These are phyloP conservation scores for Drosophila chauvacae DNA, from an alignment of 1,140 invertebrate species.

Conservation along the genomic window DNA sequence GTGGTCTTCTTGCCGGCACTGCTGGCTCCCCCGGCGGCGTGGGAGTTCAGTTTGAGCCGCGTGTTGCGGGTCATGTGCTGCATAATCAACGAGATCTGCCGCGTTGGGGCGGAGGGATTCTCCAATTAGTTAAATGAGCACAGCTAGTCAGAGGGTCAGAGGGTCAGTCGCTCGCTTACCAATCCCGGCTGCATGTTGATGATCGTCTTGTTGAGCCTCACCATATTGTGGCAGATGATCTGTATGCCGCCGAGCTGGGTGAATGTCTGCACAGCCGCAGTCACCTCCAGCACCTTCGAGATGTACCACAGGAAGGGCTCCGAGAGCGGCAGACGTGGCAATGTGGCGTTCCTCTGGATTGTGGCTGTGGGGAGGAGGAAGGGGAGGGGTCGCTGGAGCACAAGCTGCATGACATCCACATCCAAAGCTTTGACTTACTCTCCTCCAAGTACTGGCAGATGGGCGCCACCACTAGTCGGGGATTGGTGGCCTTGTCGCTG, in stretches of 20 bases:
- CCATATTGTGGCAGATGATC: constrained; percentile 87
- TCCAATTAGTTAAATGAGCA: not conserved
- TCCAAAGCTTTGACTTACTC: constrained; percentile 84
- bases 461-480: constrained; percentile 90
- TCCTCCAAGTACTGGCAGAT: constrained; percentile 90
- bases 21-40: constrained; percentile 31
- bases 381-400: not conserved
- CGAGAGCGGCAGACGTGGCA: constrained; percentile 87
- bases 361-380: constrained; percentile 65
- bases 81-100: constrained; percentile 87
- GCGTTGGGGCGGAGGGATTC: too few relatives aligned
- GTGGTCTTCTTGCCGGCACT: constrained; percentile 63
- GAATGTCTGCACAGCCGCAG: constrained; percentile 88
- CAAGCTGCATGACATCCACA: not conserved
- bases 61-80: constrained; percentile 87
- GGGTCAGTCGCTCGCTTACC: constrained; percentile 40
- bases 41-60: constrained; percentile 68
- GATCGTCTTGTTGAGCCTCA: constrained; percentile 85
- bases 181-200: constrained; percentile 85
- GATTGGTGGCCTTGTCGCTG: constrained; percentile 89
- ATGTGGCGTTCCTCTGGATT: constrained; percentile 66
- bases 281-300: constrained; percentile 89
- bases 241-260: constrained; percentile 87
- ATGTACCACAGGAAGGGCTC: constrained; percentile 92
- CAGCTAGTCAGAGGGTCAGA: not conserved